phyloP scores from a whole-genome alignment of 2,888 invertebrate genomes.

The Drosophila melanosoma region DNA sequence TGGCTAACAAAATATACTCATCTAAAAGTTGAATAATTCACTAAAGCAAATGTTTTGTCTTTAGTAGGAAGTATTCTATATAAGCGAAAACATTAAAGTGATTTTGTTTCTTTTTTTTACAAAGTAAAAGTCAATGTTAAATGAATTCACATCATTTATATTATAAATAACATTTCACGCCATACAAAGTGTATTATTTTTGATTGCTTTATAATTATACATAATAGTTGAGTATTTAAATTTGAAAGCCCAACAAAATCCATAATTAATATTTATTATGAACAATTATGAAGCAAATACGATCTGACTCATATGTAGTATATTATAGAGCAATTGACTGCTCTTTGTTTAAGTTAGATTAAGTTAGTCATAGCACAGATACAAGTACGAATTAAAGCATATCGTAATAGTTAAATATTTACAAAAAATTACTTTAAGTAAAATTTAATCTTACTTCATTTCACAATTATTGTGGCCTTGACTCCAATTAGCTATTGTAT shows the following conservation, averaged over 20 bases:
- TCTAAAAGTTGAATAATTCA: background rate
- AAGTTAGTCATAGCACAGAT: background rate
- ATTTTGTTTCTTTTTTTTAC: background rate
- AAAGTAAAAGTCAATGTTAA: background rate
- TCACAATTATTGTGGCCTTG: constrained; percentile 10
- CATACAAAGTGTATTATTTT: background rate
- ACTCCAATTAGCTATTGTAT: constrained; percentile 31
- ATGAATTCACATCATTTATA: background rate
- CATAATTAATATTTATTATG: background rate
- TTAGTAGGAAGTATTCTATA: background rate
- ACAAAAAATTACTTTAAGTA: constrained; percentile 1
- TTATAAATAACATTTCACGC: background rate
- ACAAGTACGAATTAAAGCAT: background rate
- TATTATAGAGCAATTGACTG: background rate
- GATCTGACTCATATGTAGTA: background rate
- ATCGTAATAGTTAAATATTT: background rate
- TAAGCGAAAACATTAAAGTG: background rate
- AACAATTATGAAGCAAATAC: background rate
- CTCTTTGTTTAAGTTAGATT: background rate
- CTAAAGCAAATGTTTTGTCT: background rate
- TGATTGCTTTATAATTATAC: constrained; percentile 4
- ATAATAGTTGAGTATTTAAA: background rate
- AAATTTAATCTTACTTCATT: background rate
- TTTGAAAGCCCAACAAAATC: background rate
- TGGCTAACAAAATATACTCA: constrained; percentile 20